phyloP scores from a whole-genome alignment of 2,113 vertebrate species.

The Gymnocephalus cernua region DNA sequence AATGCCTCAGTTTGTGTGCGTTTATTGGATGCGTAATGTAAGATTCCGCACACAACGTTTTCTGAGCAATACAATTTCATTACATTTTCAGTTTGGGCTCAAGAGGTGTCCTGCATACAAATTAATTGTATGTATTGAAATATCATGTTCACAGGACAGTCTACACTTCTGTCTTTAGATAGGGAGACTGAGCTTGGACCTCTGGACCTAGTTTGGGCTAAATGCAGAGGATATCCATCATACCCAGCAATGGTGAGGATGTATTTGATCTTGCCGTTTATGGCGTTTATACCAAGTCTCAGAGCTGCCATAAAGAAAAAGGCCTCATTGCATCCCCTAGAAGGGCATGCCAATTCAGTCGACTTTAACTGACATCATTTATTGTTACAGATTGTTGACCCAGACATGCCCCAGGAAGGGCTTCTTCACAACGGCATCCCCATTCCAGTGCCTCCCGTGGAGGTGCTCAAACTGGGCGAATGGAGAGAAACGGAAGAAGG shows the following conservation, averaged over 20 bases:
- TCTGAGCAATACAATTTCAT: not conserved
- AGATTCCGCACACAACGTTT: constrained; percentile 3
- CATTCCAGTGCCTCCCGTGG: constrained; percentile 95
- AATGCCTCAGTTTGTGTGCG: constrained; percentile 6
- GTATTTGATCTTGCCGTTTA: constrained; percentile 13
- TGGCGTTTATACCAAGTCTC: not conserved
- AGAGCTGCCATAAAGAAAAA: constrained; percentile 6
- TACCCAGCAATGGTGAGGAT: constrained; percentile 96
- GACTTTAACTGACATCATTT: constrained; percentile 22
- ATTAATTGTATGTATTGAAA: constrained; percentile 48
- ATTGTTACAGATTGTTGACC: constrained; percentile 91
- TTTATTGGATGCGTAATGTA: not conserved
- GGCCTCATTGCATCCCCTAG: not conserved
- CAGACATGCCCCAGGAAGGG: constrained; percentile 96
- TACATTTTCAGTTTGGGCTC: constrained; percentile 24
- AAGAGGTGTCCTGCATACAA: constrained; percentile 18
- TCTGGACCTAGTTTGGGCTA: constrained; percentile 97
- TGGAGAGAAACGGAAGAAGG: constrained; percentile 88
- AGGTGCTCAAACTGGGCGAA: constrained; percentile 94
- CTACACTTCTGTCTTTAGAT: constrained; percentile 89
- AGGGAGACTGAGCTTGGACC: constrained; percentile 90
- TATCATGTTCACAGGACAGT: constrained; percentile 85
- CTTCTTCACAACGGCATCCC: constrained; percentile 98
- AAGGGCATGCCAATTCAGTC: constrained; percentile 5
- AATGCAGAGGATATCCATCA: constrained; percentile 97